phyloP scores from a whole-genome alignment of 1,140 invertebrate genomes.

The Battus philenor region DNA sequence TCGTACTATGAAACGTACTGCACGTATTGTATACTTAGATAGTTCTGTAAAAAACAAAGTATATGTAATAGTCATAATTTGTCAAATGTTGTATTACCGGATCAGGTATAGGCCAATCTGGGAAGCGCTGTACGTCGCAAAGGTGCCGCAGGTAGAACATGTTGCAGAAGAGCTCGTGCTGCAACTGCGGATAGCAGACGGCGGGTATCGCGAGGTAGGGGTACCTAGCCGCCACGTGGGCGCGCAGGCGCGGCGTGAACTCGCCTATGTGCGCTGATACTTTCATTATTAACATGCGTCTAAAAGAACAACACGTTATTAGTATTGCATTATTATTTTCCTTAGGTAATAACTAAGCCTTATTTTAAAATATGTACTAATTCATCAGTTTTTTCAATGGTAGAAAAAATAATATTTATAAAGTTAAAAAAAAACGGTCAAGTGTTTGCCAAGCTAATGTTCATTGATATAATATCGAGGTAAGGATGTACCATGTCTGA shows the following conservation, averaged over 20 bases:
- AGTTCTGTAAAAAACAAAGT: too few species aligned
- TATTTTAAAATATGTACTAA: too few species aligned
- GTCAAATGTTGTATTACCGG: slow-evolving; percentile 82
- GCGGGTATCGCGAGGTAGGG: slow-evolving; percentile 98
- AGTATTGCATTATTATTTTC: neutral
- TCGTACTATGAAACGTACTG: too few species aligned
- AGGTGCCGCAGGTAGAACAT: slow-evolving; percentile 98
- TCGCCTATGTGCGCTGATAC: slow-evolving; percentile 97
- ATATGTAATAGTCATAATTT: too few species aligned
- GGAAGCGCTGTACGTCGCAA: slow-evolving; percentile 93
- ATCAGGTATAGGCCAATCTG: slow-evolving; percentile 97
- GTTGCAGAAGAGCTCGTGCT: slow-evolving; percentile 98
- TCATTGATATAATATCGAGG: too few species aligned
- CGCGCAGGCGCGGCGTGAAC: slow-evolving; percentile 94
- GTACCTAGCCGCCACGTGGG: slow-evolving; percentile 96
- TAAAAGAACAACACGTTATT: slow-evolving; percentile 39
- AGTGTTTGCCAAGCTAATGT: too few species aligned
- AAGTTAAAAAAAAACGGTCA: too few species aligned
- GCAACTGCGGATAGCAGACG: slow-evolving; percentile 95
- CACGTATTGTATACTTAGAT: too few species aligned
- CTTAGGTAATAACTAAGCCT: too few species aligned
- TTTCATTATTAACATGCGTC: slow-evolving; percentile 96
- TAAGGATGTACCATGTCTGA: too few species aligned
- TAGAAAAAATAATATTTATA: too few species aligned
- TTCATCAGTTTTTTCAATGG: too few species aligned